Evolutionary conservation across 2,113 vertebrate genomes (phyloP), one percentile per base, ranked within the genome.

Genomic region (Saimiri boliviensis): DNA sequence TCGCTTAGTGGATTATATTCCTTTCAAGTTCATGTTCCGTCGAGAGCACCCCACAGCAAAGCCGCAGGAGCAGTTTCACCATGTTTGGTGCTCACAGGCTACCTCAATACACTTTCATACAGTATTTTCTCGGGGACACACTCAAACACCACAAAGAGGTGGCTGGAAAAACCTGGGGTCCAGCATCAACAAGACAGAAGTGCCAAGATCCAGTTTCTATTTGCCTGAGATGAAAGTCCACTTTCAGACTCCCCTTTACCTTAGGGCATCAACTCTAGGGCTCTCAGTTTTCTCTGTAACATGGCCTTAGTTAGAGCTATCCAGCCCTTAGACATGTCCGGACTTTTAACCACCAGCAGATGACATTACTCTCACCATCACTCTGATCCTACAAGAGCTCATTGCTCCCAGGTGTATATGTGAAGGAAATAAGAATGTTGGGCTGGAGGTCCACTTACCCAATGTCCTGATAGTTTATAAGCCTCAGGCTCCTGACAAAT

Each of bases 221-320:
- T 9, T 30, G 45, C 30, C 32, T 8, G 37, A 27, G 19, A 5
- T 25, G 30, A 14, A 52, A 35, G 17, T 27, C 58, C 35, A 21
- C 8, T 11, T 32, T 23, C 13, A 25, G 8, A 54, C 25, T 76
- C 10, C 19, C 6, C 14, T 35, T 71, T 42, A 25, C 12, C 49
- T 14, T 3, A 1, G 3, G 8, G 45, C 0, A 0, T 27, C 20
- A 47, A 20, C 6, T 40, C 6, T 13, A 3, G 27, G 1, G 11
- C 0, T 32, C 40, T 30, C 9, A 37, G 3, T 21, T 42, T 35
- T 32, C 30, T 32, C 8, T 54, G 23, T 52, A 21, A 17, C 1
- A 0, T 1, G 23, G 25, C 6, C 14, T 52, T 9, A 2, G 17
- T 6, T 40, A 12, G 4, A n/a, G 74, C 35, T 21, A 10, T 2